Evolutionary conservation across 1,140 invertebrate genomes (phyloP), one percentile per base, ranked within the genome.

Genomic region (Drosophila dunni): DNA sequence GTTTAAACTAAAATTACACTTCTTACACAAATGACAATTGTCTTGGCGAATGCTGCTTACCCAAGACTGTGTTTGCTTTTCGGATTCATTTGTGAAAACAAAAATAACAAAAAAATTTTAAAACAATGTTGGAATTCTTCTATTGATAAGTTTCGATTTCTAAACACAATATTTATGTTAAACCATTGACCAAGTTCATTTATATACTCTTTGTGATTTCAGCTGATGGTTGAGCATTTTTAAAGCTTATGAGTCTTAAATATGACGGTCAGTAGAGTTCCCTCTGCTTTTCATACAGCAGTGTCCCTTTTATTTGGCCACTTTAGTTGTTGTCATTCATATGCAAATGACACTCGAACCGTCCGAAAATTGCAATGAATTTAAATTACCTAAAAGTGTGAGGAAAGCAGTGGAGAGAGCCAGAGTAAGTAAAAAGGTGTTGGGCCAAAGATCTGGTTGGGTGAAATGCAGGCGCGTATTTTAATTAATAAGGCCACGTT

Each of bases 401-500:
- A 53, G 70, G 45, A 63, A 20, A 20, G 17, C 38, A 20, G 45
- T 36, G n/a, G 15, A 7, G 17, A 7, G n/a, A 3, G 0, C 1
- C 29, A 24, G 11, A 20, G 17, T 13, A 11, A 7, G 51, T 17
- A 15, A 13, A 48, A 24, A 33, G 38, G 24, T 29, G 24, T 4
- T 4, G 5, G 6, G 3, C 6, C 15, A 15, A 40, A 48, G 50
- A 71, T 64, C 48, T 62, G 67, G 10, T 10, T 6, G 29, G 24
- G 66, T 20, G 63, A 61, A 72, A 78, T 62, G 51, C 62, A 56
- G 82, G 76, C 84, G 79, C 84, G 69, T 88, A 69, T 71, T 79
- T 74, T 88, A 88, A 88, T 88, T 88, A 88, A 88, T 88, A 88
- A 83, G 79, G 78, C 73, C 73, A 80, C 73, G 79, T 77, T 68